These are phyloP conservation scores for Malacoraja senta DNA, from an alignment of 2,797 vertebrate species.

Conservation along the genomic window DNA sequence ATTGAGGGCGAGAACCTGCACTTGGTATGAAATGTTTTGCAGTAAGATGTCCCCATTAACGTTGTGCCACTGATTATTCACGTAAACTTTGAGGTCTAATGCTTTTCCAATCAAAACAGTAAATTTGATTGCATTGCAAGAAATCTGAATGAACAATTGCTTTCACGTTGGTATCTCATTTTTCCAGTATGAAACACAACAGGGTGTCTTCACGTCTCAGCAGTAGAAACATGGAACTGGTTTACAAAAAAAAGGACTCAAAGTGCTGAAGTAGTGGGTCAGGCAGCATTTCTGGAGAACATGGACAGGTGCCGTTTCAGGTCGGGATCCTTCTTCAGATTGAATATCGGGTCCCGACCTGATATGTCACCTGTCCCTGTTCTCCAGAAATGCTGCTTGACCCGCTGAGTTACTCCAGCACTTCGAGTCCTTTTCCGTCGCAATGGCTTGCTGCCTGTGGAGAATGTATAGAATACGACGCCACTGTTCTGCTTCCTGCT, in stretches of 20 bases:
- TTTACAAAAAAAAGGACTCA: no score
- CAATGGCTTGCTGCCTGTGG: background rate
- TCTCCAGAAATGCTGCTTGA: no score
- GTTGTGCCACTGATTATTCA: background rate
- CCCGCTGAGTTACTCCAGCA: no score
- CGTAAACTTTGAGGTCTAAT: background rate
- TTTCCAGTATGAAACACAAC: background rate
- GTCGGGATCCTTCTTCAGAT: no score
- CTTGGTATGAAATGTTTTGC: conserved; percentile 64
- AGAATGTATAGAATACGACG: background rate
- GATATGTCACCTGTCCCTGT: no score
- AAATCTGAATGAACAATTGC: background rate
- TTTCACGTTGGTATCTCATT: background rate
- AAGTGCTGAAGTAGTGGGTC: no score
- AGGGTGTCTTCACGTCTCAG: no score
- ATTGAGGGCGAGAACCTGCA: conserved; percentile 80
- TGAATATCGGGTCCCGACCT: no score
- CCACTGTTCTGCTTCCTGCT: background rate
- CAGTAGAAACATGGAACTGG: no score
- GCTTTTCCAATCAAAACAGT: background rate
- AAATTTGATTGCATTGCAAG: background rate
- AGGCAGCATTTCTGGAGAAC: no score
- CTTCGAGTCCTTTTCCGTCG: no score
- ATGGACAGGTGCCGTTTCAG: no score
- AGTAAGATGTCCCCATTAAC: background rate